Evolutionary conservation across 1,140 invertebrate species (phyloP), one percentile per base, ranked within the genome.

Genomic region (Solenopsis fugax): DNA sequence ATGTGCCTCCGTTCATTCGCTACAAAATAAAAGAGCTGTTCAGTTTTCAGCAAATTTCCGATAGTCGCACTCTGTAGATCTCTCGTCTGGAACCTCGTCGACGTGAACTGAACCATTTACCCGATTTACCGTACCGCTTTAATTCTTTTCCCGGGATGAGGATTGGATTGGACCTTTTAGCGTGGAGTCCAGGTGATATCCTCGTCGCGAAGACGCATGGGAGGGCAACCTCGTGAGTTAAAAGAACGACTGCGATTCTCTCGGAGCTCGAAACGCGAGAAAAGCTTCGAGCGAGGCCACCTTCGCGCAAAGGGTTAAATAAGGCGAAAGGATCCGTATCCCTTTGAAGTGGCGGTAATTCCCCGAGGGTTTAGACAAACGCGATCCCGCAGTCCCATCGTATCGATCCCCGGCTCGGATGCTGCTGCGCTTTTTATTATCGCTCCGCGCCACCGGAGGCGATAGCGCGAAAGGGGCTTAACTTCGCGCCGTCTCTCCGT

Each of bases 361-460:
- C 65, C 65, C 50, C 65, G 65, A 21, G 37, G 50, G 64, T 81
- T 81, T 81, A 71, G 65, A 71, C 78, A 81, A 81, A 81, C 78
- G 78, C 78, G 65, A 21, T 54, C 62, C 21, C 62, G 62, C 77
- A 37, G 56, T 64, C 24, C 71, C 24, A 29, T 73, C 78, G 65
- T 71, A 81, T 81, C 78, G 78, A 81, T 81, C 78, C 60, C 64
- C 77, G 29, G 50, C 58, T 52, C n/a, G 65, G 65, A 71, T 71
- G 78, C 50, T 81, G n/a, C 50, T 81, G 78, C 50, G 48, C 77
- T 81, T 81, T 81, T 81, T 81, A 81, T 71, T 81, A 71, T 81
- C 78, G 77, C 62, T n/a, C 48, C 48, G 78, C 34, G 50, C 37
- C 64, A 56, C 65, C 78, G 54, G 54, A 71, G 52, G 78, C 78